phyloP scores from a whole-genome alignment of 2,797 vertebrate genomes.

The Acanthis flammea region DNA sequence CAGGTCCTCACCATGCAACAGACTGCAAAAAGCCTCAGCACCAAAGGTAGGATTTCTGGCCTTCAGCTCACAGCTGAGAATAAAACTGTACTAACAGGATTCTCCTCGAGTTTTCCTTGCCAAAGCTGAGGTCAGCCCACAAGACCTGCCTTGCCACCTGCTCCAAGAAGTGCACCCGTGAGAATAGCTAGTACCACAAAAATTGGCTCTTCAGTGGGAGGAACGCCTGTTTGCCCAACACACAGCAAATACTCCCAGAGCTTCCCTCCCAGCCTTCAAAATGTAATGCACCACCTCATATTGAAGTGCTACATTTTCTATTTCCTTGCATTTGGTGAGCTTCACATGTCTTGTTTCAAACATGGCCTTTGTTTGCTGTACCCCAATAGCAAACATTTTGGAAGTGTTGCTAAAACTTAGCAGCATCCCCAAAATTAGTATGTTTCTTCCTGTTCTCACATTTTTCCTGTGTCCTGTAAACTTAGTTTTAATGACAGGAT shows the following conservation, averaged over 20 bases:
- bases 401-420: background rate
- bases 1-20: background rate
- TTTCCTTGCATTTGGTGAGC: background rate
- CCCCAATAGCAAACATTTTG: background rate
- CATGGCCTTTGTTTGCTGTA: background rate
- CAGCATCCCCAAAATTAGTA: background rate
- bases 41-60: background rate
- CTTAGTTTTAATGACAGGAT: background rate
- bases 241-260: background rate
- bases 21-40: background rate
- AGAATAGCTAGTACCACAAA: background rate
- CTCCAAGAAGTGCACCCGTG: background rate
- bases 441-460: background rate
- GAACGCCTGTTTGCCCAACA: background rate
- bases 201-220: background rate
- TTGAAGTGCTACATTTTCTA: background rate
- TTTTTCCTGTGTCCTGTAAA: background rate
- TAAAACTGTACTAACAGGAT: background rate
- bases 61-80: background rate
- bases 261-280: background rate
- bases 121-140: background rate
- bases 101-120: background rate
- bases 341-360: background rate
- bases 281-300: background rate
- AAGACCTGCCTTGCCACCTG: background rate